Base-by-base conservation (phyloP, 1,140 invertebrate species). In the Zaprionus nigranus region DNA sequence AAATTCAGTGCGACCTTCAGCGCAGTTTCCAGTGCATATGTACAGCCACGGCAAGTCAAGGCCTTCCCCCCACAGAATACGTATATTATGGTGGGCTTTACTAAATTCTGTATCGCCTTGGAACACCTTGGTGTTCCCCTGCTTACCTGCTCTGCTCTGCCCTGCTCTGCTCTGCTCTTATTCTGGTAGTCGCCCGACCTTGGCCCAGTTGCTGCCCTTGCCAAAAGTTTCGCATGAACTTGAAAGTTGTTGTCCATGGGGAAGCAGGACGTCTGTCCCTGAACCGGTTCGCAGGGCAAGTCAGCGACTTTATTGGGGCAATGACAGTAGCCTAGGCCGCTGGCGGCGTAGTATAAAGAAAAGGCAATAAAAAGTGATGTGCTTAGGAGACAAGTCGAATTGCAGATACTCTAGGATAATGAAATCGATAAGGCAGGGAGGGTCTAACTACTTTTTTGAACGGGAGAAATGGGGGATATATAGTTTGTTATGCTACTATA, bases 221-320 rank as follows among this genome's bases (percentile, higher is more conserved):
- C 85, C 85, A 88, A 88, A 81, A 73, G 64, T 79, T 77, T 58
- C 64, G 73, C 61, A 56, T 90, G 84, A 88, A 90, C 84, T 84
- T 90, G 85, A 88, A 90, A 90, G 84, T 88, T 90, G 84, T 83
- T 84, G 81, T 81, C 78, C 82, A 30, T 85, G 81, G 70, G 28
- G 13, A 17, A 24, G 62, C 69, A 74, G 73, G 51, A 79, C 26
- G 73, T 57, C 56, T 70, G 82, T 67, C 82, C 85, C 85, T 88
- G 84, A 90, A 88, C 84, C 78, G 84, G 85, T 88, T 84, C 78
- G 63, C 17, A 79, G 80, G 46, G 46, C 15, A n/a, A 3, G 40
- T 46, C 40, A 7, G 40, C 38, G 56, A 66, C 80, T 46, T 75
- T 73, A 71, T 71, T 59, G 40, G 67, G 77, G 62, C 71, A 79